These are phyloP conservation scores for Parnassius orleans DNA, from an alignment of 2,888 invertebrate species.

Conservation along the genomic window DNA sequence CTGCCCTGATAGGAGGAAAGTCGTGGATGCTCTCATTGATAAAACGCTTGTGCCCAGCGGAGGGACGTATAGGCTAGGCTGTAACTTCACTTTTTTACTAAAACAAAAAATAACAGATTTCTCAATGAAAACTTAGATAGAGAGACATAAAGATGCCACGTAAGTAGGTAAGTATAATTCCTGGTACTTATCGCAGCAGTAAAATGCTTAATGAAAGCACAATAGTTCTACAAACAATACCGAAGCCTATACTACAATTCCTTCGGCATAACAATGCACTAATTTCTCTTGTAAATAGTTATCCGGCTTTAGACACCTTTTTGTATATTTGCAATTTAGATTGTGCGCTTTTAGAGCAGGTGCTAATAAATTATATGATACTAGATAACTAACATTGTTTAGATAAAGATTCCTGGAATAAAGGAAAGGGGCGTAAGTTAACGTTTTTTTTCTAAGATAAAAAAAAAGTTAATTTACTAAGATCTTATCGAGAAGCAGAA, in stretches of 20 bases:
- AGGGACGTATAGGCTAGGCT: too few species aligned
- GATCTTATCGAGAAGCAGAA: too few species aligned
- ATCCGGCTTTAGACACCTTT: conserved; percentile 21
- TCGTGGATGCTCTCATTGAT: too few species aligned
- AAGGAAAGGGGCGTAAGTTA: background rate
- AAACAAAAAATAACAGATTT: too few species aligned
- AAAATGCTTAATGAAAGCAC: background rate
- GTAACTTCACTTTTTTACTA: too few species aligned
- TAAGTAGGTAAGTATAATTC: background rate
- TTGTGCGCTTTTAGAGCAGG: conserved; percentile 15
- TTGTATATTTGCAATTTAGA: conserved; percentile 14
- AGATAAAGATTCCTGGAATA: conserved; percentile 16
- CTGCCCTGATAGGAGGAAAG: too few species aligned
- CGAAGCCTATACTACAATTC: background rate
- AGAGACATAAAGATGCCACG: conserved; percentile 1
- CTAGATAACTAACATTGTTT: conserved; percentile 18
- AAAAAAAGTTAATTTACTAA: too few species aligned
- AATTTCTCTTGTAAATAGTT: conserved; percentile 20
- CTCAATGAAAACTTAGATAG: background rate
- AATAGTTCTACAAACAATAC: conserved; percentile 3
- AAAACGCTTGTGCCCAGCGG: too few species aligned
- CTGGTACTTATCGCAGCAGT: background rate
- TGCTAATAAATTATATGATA: conserved; percentile 25
- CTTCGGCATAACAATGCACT: conserved; percentile 9
- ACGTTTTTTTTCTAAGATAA: too few species aligned